Percentiles rank a stretch among this genome's conserved stretches.
Evolutionary conservation across 2,888 invertebrate genomes (phyloP).

Genomic region (Melieria picta): DNA sequence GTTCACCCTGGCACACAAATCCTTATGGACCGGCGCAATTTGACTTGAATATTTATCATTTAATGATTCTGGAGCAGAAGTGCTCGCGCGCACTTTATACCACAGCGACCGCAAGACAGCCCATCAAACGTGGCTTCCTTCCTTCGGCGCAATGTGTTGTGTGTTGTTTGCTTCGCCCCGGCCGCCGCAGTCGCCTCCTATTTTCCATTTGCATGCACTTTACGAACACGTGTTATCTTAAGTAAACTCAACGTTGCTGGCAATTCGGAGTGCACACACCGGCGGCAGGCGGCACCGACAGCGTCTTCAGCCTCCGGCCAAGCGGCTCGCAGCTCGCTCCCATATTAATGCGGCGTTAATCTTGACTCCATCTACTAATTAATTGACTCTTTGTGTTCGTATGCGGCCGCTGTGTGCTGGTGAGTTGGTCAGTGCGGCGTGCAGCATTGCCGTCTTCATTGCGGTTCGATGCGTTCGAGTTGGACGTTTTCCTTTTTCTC

Average conservation of each 20-base stretch:
- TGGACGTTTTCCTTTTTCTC: constrained; percentile 21
- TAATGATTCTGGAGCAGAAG: constrained; percentile 51
- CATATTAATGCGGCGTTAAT: constrained; percentile 63
- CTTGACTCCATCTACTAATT: constrained; percentile 66
- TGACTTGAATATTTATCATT: constrained; percentile 49
- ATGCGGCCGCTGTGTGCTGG: constrained; percentile 3
- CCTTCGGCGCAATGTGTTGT: neutral
- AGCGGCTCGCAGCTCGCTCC: constrained; percentile 20
- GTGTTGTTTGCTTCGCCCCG: constrained; percentile 16
- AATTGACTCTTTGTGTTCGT: constrained; percentile 66
- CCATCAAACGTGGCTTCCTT: neutral
- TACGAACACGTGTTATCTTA: constrained; percentile 57
- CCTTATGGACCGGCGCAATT: neutral
- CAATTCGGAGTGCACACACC: constrained; percentile 40
- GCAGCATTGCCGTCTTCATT: constrained; percentile 1
- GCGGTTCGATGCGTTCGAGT: constrained; percentile 21
- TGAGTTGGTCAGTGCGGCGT: constrained; percentile 1
- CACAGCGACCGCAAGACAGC: neutral
- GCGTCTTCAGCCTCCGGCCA: constrained; percentile 9
- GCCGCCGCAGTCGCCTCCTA: constrained; percentile 13
- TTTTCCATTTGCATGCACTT: constrained; percentile 23
- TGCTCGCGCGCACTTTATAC: constrained; percentile 20
- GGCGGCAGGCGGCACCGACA: constrained; percentile 12
- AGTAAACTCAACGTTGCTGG: constrained; percentile 51
- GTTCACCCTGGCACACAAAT: neutral